Base-by-base conservation (phyloP, 2,797 vertebrate genomes). In the Parauchenoglanis punctatus region DNA sequence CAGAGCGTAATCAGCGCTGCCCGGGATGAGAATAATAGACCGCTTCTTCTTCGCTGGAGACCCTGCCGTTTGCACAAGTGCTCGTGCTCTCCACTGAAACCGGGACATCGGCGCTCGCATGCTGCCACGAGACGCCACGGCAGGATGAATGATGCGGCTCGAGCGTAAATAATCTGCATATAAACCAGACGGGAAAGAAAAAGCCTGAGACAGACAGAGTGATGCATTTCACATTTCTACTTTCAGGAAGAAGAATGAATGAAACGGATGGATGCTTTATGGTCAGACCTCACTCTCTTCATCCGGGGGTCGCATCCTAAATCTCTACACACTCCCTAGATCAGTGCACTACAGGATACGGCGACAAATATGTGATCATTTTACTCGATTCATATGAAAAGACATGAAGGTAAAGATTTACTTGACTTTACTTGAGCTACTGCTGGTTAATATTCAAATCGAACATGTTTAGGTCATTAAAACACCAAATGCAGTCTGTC, bases 1-100 rank as follows among this genome's bases (percentile, higher is more conserved):
- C 54, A 6, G 94, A 94, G 94, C 95, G 95, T 97, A 97, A 98
- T 98, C 97, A 98, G 95, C 95, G 95, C 91, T 94, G 94, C 96
- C 95, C 94, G 95, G 82, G 91, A 89, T 87, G 83, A 89, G 90
- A 75, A 88, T 91, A 90, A 92, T 93, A 90, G 90, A 82, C 89
- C 85, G 88, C 89, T 91, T 89, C 87, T 87, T 90, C 85, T 78
- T 31, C 70, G 86, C 83, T 77, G 88, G 88, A 91, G 89, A 94
- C 94, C 95, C 95, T 94, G 91, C 93, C 90, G 87, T 76, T 78
- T 83, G 92, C 87, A 94, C 93, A 96, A 96, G 95, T 95, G 94
- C 93, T 94, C 92, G 93, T 85, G 91, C 93, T 90, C 87, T 75
- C 77, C 83, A 86, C 88, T 67, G 78, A 85, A 86, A 91, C 89